phyloP scores from a whole-genome alignment of 2,113 vertebrate genomes.

The Ictalurus punctatus region DNA sequence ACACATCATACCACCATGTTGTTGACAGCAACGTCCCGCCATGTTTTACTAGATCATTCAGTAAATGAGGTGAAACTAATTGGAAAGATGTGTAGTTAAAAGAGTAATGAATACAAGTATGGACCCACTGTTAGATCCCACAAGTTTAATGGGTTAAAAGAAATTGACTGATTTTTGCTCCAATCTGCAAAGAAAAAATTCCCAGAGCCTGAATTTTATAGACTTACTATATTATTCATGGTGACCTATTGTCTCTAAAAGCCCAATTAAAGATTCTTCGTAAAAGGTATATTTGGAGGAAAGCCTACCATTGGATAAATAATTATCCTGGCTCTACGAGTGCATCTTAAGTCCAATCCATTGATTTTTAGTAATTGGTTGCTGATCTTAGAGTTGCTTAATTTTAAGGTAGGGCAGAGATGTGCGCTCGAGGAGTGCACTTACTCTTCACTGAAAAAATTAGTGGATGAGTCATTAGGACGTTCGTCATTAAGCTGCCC shows the following conservation, averaged over 20 bases:
- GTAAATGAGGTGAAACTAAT: not conserved
- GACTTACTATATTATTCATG: not conserved
- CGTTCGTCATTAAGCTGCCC: conserved; percentile 48
- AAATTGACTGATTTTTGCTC: not conserved
- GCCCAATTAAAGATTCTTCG: conserved; percentile 2
- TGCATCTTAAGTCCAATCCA: not conserved
- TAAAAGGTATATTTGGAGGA: not conserved
- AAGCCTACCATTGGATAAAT: conserved; percentile 21
- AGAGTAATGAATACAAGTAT: not conserved
- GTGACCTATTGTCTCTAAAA: not conserved
- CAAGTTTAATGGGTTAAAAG: not conserved
- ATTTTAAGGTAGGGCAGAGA: not conserved
- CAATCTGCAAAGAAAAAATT: conserved; percentile 5
- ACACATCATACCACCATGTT: not conserved
- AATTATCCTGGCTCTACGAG: not conserved
- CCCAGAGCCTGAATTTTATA: not conserved
- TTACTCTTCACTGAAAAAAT: conserved; percentile 11
- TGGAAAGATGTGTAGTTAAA: not conserved
- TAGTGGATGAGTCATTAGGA: conserved; percentile 38
- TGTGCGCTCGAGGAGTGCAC: not conserved
- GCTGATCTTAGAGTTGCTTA: conserved; percentile 7
- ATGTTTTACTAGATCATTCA: not conserved
- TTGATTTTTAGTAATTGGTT: conserved; percentile 32
- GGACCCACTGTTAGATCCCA: not conserved
- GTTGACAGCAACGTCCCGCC: not conserved